Base-by-base conservation (phyloP, 2,888 invertebrate genomes). In the Steinernema scapterisci region DNA sequence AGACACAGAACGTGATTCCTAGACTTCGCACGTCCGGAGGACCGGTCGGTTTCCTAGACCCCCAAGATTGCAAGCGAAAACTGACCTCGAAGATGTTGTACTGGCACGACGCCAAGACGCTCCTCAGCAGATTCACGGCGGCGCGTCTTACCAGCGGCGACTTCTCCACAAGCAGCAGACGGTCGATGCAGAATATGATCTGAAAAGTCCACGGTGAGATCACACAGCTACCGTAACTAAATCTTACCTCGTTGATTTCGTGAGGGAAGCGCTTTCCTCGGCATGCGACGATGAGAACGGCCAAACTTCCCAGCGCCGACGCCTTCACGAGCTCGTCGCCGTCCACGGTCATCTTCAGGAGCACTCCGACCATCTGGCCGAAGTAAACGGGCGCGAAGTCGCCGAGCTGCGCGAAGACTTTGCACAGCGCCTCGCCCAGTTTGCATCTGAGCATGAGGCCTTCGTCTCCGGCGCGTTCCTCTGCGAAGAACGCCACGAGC, bases 341-440 rank as follows among this genome's bases (percentile, higher is more conserved):
- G 16, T 38, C 43, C 6, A 38, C 44, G 1, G 63, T 72, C n/a
- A 74, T 19, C 1, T 45, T 25, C n/a, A 83, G 48, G 38, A 81
- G 77, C 11, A 75, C 72, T 31, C 70, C 70, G 43, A 75, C 70
- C 23, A 83, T 71, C 21, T 63, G 46, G 23, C 75, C 74, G 27
- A 82, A 81, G 75, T 83, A 81, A 16, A 71, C 27, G 2, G 81
- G 78, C 19, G 83, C 72, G 27, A 82, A 70, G 56, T 82, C 81
- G n/a, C 82, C 82, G 73, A 76, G 16, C 63, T 31, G 63, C 3
- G 27, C 27, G 31, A 63, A 63, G 16, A 85, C 78, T 71, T 80
- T 83, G 5, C 81, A 82, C 13, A 84, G 56, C 11, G 81, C 83
- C 72, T 82, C 83, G 11, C 80, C 82, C 19, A 84, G 23, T 71